phyloP scores from a whole-genome alignment of 1,140 invertebrate genomes.

The Euura saliciscinereae region DNA sequence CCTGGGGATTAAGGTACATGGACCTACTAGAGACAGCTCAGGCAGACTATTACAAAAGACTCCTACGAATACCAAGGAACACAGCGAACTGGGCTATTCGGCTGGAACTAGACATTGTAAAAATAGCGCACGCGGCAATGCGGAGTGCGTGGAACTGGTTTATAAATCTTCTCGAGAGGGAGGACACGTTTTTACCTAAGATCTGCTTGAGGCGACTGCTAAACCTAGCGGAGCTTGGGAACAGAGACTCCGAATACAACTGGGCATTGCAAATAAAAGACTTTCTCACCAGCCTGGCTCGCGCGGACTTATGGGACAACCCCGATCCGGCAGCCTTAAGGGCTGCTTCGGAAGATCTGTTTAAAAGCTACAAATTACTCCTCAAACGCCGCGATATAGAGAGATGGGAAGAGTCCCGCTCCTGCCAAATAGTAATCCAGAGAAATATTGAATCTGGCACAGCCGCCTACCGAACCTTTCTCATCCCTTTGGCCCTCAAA shows the following conservation, averaged over 20 bases:
- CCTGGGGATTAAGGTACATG: conserved; percentile 16
- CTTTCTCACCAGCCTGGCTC: not conserved
- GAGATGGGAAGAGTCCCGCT: no score
- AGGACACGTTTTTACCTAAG: conserved; percentile 15
- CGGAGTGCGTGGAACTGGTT: conserved; percentile 11
- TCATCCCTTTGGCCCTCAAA: no score
- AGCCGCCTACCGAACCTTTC: no score
- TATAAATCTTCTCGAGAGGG: not conserved
- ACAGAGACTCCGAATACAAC: conserved; percentile 8
- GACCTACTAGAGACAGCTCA: conserved; percentile 4
- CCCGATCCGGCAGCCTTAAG: no score
- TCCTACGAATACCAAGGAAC: not conserved
- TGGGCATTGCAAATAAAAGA: conserved; percentile 17
- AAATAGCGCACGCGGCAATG: conserved; percentile 4
- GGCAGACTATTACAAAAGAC: conserved; percentile 10
- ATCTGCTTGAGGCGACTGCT: not conserved
- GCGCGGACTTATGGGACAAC: no score
- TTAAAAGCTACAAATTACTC: no score
- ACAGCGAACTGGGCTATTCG: not conserved
- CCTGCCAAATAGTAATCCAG: no score
- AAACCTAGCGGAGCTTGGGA: not conserved
- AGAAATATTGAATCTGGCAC: no score
- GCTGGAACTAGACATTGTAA: not conserved
- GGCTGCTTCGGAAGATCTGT: no score
- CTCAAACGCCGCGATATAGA: no score